A percentile compares a stretch with the other conserved stretches of the same genome.
These are phyloP conservation scores for Eupithecia insigniata DNA, from an alignment of 2,888 invertebrate species.

Conservation along the genomic window DNA sequence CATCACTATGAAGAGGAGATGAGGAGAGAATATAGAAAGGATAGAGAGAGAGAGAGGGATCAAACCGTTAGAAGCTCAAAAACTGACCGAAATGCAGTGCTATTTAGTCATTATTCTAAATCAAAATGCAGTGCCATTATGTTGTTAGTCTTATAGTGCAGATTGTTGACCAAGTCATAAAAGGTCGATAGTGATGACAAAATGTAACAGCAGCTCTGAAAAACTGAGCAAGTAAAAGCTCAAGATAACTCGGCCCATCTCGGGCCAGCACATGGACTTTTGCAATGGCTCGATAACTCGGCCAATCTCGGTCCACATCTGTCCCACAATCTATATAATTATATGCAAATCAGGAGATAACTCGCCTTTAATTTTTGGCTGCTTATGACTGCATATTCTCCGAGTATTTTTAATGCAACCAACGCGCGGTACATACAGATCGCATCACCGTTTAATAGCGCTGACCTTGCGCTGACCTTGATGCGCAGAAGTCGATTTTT, in stretches of 20 bases:
- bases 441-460: too few relatives aligned
- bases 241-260: background rate
- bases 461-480: too few relatives aligned
- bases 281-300: background rate
- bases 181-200: background rate
- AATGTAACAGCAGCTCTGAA: background rate
- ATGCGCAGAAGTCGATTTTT: too few relatives aligned
- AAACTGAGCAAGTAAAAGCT: background rate
- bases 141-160: background rate
- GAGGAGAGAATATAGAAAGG: too few relatives aligned
- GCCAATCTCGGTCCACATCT: background rate
- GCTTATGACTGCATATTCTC: background rate
- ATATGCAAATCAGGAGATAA: background rate
- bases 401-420: background rate
- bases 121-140: too few relatives aligned
- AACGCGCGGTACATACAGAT: too few relatives aligned
- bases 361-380: background rate
- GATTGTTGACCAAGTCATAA: background rate
- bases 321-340: background rate
- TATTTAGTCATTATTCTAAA: too few relatives aligned
- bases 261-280: background rate
- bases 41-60: too few relatives aligned
- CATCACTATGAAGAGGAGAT: too few relatives aligned
- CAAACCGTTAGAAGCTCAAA: too few relatives aligned
- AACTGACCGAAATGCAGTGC: too few relatives aligned